These are phyloP conservation scores for Eremobia ochroleuca DNA, from an alignment of 2,888 invertebrate species.

Conservation along the genomic window DNA sequence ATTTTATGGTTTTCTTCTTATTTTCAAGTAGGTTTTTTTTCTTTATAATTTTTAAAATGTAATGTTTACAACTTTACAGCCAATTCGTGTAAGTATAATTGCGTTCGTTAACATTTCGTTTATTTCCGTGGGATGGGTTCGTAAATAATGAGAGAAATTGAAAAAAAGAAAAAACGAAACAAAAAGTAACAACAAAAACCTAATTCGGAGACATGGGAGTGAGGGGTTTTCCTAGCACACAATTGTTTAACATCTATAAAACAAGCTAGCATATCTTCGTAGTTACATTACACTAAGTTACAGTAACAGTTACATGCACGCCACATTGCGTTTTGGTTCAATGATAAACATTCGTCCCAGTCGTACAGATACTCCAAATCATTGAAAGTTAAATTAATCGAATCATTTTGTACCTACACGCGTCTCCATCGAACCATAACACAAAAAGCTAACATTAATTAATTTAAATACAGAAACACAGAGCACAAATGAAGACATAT, in stretches of 20 bases:
- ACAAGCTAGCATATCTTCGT: conserved; percentile 89
- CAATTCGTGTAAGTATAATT: conserved; percentile 75
- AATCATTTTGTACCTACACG: conserved; percentile 73
- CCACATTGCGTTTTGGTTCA: conserved; percentile 90
- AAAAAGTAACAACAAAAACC: conserved; percentile 76
- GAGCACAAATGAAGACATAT: conserved; percentile 90
- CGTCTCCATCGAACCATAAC: conserved; percentile 89
- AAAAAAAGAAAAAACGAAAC: conserved; percentile 73
- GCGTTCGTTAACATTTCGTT: conserved; percentile 60
- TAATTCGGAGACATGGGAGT: conserved; percentile 84
- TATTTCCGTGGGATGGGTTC: conserved; percentile 65
- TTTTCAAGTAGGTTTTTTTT: conserved; percentile 53
- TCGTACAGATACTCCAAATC: conserved; percentile 72
- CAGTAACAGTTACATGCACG: conserved; percentile 90
- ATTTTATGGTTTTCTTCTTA: conserved; percentile 71
- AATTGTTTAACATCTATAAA: conserved; percentile 87
- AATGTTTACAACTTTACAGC: conserved; percentile 79
- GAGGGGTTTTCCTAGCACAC: conserved; percentile 87
- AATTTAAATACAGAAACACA: conserved; percentile 88
- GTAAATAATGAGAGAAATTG: conserved; percentile 72
- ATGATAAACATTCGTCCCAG: conserved; percentile 78
- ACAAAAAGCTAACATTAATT: conserved; percentile 90
- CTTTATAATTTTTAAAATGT: conserved; percentile 48
- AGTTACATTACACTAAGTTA: conserved; percentile 88
- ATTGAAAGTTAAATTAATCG: conserved; percentile 67